Base-by-base conservation (phyloP, 1,140 invertebrate species). In the Mamestra configurata region DNA sequence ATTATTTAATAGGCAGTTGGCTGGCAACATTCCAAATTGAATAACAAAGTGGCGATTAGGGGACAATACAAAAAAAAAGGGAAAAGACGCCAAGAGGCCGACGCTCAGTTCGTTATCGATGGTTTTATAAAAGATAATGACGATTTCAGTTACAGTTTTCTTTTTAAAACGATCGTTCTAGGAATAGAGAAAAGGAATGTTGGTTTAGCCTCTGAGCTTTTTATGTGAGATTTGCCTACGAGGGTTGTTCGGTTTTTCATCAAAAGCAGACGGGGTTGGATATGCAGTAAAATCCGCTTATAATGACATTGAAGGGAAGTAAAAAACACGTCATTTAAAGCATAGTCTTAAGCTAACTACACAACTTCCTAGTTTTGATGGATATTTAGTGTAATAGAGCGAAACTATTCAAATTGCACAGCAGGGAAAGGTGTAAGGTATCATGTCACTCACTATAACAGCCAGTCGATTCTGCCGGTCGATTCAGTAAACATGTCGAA, bases 11-110 rank as follows among this genome's bases (percentile, higher is more conserved):
- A 79, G 81, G 72, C 68, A 78, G 71, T 59, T 72, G 15, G 37
- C 59, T 87, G 86, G 86, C 86, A 71, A 68, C 61, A 55, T 53
- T 80, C 86, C 86, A 84, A 84, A 87, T 84, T 87, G 84, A 87
- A 87, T 87, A 87, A 84, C 84, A 82, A 86, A 87, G 84, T 85
- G 81, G 75, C 80, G 80, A 86, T 86, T 86, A 84, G 82, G 77
- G 79, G 57, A 83, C 78, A 82, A 81, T 82, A 84, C 78, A 37
- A 81, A 71, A 82, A 79, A 70, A 82, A 78, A 81, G 18, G 61
- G 70, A 79, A 83, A 83, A 66, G 51, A 53, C 76, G 35, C 59
- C 61, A 77, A 78, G 51, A 71, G 66, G 49, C 43, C 49, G 66
- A 77, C 51, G 55, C 40, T 72, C 49, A 77, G 35, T 77, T 81